Evolutionary conservation across 2,888 invertebrate genomes (phyloP).

Genomic region (Eutolmus rufibarbis): DNA sequence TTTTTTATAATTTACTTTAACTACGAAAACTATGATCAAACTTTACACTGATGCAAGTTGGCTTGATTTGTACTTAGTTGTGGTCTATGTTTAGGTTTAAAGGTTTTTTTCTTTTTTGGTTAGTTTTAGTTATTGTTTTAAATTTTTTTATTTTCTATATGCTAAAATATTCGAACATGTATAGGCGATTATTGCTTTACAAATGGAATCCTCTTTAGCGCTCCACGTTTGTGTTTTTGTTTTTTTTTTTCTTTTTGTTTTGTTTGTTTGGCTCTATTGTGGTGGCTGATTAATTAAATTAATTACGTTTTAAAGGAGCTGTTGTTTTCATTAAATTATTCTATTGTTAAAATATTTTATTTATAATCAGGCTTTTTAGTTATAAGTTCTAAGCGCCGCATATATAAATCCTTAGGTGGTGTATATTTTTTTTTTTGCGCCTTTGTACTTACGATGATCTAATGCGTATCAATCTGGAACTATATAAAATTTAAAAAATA

Average conservation of each 20-base stretch:
- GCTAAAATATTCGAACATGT: neutral
- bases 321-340: neutral
- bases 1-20: neutral
- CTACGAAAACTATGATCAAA: neutral
- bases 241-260: too few species aligned
- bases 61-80: neutral
- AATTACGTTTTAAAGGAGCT: neutral
- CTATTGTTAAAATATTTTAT: neutral
- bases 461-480: neutral
- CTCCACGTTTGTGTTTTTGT: neutral
- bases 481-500: neutral
- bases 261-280: neutral
- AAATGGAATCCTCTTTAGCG: neutral
- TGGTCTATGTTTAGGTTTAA: neutral
- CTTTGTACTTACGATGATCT: neutral
- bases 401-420: neutral
- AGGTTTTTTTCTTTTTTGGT: neutral
- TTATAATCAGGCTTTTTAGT: neutral
- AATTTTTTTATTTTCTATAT: neutral
- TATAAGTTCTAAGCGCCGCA: neutral
- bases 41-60: neutral
- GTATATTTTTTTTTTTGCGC: neutral
- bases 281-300: neutral
- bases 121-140: neutral
- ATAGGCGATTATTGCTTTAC: constrained; percentile 29